These are phyloP conservation scores for Mallateleia sp. DNA, from an alignment of 2,888 invertebrate genomes.

Conservation along the genomic window DNA sequence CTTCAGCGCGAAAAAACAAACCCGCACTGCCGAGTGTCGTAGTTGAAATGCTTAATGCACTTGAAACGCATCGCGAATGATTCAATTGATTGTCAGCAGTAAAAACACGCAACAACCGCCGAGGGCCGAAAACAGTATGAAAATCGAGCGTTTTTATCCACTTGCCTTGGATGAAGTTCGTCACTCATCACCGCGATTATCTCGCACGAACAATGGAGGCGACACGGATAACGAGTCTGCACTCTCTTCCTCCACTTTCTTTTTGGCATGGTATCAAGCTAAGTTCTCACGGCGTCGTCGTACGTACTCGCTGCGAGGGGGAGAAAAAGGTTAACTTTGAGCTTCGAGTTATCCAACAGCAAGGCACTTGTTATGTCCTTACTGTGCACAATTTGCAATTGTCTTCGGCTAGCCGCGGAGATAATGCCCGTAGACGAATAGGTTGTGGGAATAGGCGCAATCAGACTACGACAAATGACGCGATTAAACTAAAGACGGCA, in stretches of 20 bases:
- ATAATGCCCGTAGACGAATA: not conserved
- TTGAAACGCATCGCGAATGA: constrained; percentile 52
- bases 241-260: constrained; percentile 51
- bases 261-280: constrained; percentile 40
- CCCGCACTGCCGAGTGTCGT: not conserved
- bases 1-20: not conserved
- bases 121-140: constrained; percentile 40
- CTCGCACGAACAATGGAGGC: constrained; percentile 60
- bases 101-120: constrained; percentile 48
- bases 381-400: constrained; percentile 42
- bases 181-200: no score
- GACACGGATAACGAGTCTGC: constrained; percentile 66
- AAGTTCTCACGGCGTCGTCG: constrained; percentile 65
- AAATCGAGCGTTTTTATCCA: constrained; percentile 57
- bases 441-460: not conserved
- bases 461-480: no score
- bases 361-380: constrained; percentile 51
- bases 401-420: constrained; percentile 30
- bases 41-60: constrained; percentile 31
- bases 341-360: constrained; percentile 50
- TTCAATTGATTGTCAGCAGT: constrained; percentile 33
- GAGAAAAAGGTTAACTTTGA: constrained; percentile 61
- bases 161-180: no score
- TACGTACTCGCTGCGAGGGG: constrained; percentile 38
- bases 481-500: no score